A percentile compares a stretch with the other conserved stretches of the same genome.
phyloP scores from a whole-genome alignment of 1,140 invertebrate species.

The Drosophila repletoides region DNA sequence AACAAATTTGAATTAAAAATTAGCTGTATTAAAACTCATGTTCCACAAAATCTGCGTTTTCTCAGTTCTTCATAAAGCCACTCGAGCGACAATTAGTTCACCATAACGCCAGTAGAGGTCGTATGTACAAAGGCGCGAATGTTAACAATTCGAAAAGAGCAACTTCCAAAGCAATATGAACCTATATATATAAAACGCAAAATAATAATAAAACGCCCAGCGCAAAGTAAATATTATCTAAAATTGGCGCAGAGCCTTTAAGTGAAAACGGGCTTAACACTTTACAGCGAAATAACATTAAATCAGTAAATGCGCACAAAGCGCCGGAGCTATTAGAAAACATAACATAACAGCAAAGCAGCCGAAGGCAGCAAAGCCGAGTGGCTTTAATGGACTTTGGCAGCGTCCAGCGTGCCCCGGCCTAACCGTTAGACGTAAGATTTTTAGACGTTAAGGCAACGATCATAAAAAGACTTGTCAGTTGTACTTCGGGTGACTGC shows the following conservation, averaged over 20 bases:
- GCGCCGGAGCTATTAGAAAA: conserved; percentile 32
- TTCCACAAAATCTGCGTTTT: not conserved
- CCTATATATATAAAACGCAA: conserved; percentile 16
- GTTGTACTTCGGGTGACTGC: conserved; percentile 38
- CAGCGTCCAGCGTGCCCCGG: conserved; percentile 44
- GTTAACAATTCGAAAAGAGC: not conserved
- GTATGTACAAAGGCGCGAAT: not conserved
- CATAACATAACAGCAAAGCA: conserved; percentile 47
- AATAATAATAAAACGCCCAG: not conserved
- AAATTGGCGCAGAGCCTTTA: conserved; percentile 8
- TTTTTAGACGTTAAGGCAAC: conserved; percentile 55
- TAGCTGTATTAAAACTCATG: not conserved
- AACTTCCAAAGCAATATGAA: not conserved
- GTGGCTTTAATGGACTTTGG: conserved; percentile 64
- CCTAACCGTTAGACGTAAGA: too few relatives aligned
- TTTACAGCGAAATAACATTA: conserved; percentile 55
- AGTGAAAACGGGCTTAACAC: conserved; percentile 31
- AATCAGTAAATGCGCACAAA: conserved; percentile 47
- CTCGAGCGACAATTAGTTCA: not conserved
- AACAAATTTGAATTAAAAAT: not conserved
- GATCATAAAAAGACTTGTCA: conserved; percentile 75
- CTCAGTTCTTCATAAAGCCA: not conserved
- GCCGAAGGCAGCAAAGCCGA: conserved; percentile 38
- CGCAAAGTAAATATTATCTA: conserved; percentile 26
- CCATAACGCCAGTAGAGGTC: not conserved